A percentile compares a stretch with the other conserved stretches of the same genome.
These are phyloP conservation scores for Plutomurus gul DNA, from an alignment of 1,140 invertebrate species.

Conservation along the genomic window DNA sequence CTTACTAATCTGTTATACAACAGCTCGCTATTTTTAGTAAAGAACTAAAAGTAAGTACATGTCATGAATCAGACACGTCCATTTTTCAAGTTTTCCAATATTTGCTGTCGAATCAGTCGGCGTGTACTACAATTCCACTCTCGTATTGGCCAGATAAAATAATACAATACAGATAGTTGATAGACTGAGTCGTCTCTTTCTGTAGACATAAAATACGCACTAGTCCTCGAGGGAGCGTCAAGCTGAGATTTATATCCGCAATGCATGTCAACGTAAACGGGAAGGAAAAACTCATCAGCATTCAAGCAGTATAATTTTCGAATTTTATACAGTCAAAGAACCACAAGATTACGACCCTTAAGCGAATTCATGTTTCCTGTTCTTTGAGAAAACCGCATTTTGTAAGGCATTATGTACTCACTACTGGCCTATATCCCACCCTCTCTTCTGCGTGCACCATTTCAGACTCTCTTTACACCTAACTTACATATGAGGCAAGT, in stretches of 20 bases:
- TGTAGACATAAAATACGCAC: too few species aligned
- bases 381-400: background rate
- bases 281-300: constrained; percentile 1
- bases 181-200: too few species aligned
- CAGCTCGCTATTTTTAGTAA: too few species aligned
- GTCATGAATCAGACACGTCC: too few species aligned
- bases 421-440: background rate
- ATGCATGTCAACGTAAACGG: background rate
- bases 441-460: too few species aligned
- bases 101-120: too few species aligned
- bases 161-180: too few species aligned
- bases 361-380: background rate
- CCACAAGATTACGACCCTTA: background rate
- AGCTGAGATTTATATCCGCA: background rate
- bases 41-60: too few species aligned
- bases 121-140: too few species aligned
- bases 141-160: too few species aligned
- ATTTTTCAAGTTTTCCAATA: too few species aligned
- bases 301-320: constrained; percentile 3
- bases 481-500: background rate
- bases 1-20: too few species aligned
- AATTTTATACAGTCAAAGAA: constrained; percentile 1
- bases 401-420: background rate
- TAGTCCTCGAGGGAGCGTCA: background rate
- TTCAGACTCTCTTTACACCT: background rate